These are phyloP conservation scores for Tribolium freemani DNA, from an alignment of 2,888 invertebrate species.

Conservation along the genomic window DNA sequence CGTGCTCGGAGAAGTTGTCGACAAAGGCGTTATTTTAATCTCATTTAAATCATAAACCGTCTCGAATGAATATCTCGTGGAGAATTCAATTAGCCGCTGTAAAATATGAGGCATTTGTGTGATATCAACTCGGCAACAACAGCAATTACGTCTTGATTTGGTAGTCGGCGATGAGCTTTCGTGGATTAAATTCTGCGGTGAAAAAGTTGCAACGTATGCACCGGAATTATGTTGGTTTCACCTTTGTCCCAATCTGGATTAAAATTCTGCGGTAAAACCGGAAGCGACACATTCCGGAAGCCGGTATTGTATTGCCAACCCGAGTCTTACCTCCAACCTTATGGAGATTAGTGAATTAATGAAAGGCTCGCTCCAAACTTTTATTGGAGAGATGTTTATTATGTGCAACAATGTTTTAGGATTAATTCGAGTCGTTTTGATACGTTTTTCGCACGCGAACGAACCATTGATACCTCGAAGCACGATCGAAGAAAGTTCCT, in stretches of 20 bases:
- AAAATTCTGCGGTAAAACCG: constrained; percentile 54
- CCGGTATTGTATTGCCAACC: constrained; percentile 49
- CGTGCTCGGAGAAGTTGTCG: constrained; percentile 6
- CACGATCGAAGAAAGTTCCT: constrained; percentile 47
- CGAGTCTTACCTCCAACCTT: constrained; percentile 41
- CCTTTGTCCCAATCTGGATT: constrained; percentile 47
- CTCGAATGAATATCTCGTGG: constrained; percentile 60
- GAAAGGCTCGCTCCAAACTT: constrained; percentile 42
- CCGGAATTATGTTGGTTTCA: constrained; percentile 47
- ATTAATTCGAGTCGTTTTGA: constrained; percentile 43
- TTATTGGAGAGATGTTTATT: constrained; percentile 31
- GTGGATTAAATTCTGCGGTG: constrained; percentile 50
- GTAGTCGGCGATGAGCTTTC: constrained; percentile 30
- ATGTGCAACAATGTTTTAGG: too few relatives aligned
- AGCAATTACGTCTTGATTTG: constrained; percentile 16
- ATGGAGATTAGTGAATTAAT: constrained; percentile 49
- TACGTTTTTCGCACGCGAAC: constrained; percentile 57
- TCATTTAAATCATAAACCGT: constrained; percentile 53
- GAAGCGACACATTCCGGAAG: constrained; percentile 55
- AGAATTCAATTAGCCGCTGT: constrained; percentile 61
- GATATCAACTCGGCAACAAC: background rate
- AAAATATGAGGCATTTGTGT: constrained; percentile 59
- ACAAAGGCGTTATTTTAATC: constrained; percentile 52
- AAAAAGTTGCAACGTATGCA: constrained; percentile 54
- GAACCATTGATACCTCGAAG: constrained; percentile 56